Percentiles rank a stretch among this genome's conserved stretches.
These are phyloP conservation scores for Polypterus senegalus DNA, from an alignment of 2,113 vertebrate genomes.

Conservation along the genomic window DNA sequence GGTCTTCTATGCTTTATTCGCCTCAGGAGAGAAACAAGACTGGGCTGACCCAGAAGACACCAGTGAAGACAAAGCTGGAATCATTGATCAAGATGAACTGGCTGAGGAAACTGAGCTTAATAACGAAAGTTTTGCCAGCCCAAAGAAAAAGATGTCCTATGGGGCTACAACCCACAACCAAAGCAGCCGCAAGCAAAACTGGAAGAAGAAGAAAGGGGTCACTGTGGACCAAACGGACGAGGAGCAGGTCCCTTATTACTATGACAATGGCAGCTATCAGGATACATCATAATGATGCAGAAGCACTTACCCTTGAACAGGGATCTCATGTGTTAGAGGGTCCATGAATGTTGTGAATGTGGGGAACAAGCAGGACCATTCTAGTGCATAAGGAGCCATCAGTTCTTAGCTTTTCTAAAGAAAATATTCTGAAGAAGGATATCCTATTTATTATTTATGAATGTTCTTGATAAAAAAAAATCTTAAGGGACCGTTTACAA, in stretches of 20 bases:
- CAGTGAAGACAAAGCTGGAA: conserved; percentile 81
- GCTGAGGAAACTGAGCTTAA: conserved; percentile 77
- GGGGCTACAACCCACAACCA: conserved; percentile 68
- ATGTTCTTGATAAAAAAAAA: too few relatives aligned
- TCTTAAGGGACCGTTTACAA: too few relatives aligned
- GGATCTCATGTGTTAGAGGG: too few relatives aligned
- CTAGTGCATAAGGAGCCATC: too few relatives aligned
- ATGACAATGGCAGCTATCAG: conserved; percentile 59
- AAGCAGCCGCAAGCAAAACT: conserved; percentile 44
- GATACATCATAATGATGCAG: conserved; percentile 49
- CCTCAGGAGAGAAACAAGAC: conserved; percentile 91
- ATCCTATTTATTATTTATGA: too few relatives aligned
- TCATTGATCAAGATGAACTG: conserved; percentile 81
- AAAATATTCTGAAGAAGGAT: too few relatives aligned
- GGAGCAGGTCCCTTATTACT: conserved; percentile 42
- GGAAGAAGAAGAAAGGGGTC: conserved; percentile 54
- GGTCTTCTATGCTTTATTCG: conserved; percentile 90
- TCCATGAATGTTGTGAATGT: too few relatives aligned
- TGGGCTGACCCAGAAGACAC: conserved; percentile 85
- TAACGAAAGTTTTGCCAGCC: conserved; percentile 46
- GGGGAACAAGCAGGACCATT: too few relatives aligned
- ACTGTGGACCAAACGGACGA: conserved; percentile 56
- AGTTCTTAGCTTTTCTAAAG: too few relatives aligned
- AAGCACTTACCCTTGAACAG: too few relatives aligned
- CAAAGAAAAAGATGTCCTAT: conserved; percentile 60